Conservation (phyloP, 2,113 vertebrate genomes). For the Alouatta palliata region DNA sequence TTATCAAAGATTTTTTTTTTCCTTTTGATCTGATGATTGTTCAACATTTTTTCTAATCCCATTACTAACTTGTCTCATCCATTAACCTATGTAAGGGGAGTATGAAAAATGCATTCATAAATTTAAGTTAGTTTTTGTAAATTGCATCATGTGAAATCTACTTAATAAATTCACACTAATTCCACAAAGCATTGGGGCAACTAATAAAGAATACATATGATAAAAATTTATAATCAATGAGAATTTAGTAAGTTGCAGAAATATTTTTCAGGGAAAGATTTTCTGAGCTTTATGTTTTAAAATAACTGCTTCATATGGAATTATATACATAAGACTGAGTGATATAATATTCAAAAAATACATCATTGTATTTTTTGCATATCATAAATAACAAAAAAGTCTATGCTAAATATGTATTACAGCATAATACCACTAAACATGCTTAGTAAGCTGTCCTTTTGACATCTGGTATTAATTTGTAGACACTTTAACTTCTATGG, state of each 20-base stretch:
- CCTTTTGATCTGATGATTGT: neutral
- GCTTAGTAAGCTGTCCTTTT: neutral
- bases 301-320: neutral
- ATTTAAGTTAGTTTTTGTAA: neutral
- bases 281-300: neutral
- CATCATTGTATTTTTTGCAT: neutral
- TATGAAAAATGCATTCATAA: neutral
- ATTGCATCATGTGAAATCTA: neutral
- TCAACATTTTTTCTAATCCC: conserved; percentile 4
- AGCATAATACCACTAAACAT: neutral
- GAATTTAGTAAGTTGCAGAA: neutral
- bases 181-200: neutral
- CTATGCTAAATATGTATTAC: neutral
- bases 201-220: neutral
- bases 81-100: neutral
- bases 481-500: neutral
- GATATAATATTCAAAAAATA: neutral
- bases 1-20: neutral
- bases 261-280: neutral
- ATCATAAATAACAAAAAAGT: neutral
- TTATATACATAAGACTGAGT: neutral
- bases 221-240: neutral
- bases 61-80: neutral
- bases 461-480: neutral
- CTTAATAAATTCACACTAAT: neutral